These are phyloP conservation scores for Xanthostigma xanthostigma DNA, from an alignment of 2,888 invertebrate species.

Conservation along the genomic window DNA sequence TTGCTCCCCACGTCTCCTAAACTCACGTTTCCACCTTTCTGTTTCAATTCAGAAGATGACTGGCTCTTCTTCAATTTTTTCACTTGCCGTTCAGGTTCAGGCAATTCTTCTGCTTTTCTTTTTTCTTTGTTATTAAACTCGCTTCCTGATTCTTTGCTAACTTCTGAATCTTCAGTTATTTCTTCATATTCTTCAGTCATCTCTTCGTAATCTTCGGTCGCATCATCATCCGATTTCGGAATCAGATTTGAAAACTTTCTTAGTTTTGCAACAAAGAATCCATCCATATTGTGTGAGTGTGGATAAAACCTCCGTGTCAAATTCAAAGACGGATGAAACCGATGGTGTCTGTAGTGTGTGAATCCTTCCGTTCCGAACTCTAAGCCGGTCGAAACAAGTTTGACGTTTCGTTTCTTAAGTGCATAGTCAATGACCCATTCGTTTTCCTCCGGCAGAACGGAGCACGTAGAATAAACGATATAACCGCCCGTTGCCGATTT, in stretches of 20 bases:
- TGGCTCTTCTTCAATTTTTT: too few species aligned
- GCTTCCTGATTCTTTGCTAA: conserved; percentile 19
- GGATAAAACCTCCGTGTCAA: conserved; percentile 88
- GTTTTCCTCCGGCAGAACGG: conserved; percentile 95
- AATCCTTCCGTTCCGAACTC: conserved; percentile 95
- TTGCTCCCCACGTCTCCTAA: conserved; percentile 1
- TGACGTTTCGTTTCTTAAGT: conserved; percentile 81
- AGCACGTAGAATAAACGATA: conserved; percentile 97
- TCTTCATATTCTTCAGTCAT: conserved; percentile 24
- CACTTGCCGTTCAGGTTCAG: too few species aligned
- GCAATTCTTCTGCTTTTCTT: conserved; percentile 8
- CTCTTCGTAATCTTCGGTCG: conserved; percentile 27
- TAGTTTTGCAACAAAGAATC: conserved; percentile 96
- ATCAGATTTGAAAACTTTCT: conserved; percentile 85
- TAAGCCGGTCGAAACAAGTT: conserved; percentile 82
- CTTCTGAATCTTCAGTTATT: conserved; percentile 15
- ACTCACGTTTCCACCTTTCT: not conserved
- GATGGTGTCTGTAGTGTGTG: conserved; percentile 65
- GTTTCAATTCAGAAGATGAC: too few species aligned
- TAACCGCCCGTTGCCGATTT: conserved; percentile 86
- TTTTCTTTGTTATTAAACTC: conserved; percentile 20
- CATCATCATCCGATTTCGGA: conserved; percentile 21
- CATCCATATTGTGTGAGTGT: conserved; percentile 98
- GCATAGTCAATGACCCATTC: conserved; percentile 96
- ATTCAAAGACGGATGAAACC: conserved; percentile 84